Conservation (phyloP, 2,113 vertebrate species). For the Vidua macroura region DNA sequence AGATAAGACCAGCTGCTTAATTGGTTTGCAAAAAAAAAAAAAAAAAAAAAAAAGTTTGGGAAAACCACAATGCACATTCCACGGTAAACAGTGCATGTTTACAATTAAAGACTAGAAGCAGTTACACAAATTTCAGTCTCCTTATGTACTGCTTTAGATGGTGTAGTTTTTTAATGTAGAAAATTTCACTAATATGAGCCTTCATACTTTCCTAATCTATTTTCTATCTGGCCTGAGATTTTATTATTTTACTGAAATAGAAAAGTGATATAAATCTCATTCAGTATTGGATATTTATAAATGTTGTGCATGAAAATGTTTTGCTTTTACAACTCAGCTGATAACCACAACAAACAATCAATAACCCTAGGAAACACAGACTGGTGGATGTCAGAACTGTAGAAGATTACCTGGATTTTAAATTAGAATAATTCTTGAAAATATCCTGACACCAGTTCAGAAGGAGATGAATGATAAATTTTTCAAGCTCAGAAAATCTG, state of each 20-base stretch:
- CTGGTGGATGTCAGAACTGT: background rate
- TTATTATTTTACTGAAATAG: background rate
- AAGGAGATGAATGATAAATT: background rate
- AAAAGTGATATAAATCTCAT: background rate
- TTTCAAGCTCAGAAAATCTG: background rate
- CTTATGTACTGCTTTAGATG: background rate
- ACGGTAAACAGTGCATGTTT: background rate
- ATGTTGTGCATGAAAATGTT: background rate
- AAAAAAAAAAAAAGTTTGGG: background rate
- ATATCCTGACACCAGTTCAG: background rate
- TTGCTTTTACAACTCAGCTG: background rate
- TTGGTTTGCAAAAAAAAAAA: background rate
- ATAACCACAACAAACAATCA: background rate
- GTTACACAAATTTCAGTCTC: background rate
- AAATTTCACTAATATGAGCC: background rate
- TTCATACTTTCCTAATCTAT: background rate
- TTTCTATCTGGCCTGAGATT: background rate
- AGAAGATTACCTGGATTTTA: background rate
- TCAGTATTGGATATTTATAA: background rate
- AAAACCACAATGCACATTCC: background rate
- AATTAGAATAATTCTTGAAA: background rate
- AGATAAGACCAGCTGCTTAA: background rate
- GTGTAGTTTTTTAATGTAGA: background rate
- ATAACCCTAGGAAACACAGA: background rate
- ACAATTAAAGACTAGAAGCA: background rate